Evolutionary conservation across 1,140 invertebrate species (phyloP).

Genomic region (Atta texana): DNA sequence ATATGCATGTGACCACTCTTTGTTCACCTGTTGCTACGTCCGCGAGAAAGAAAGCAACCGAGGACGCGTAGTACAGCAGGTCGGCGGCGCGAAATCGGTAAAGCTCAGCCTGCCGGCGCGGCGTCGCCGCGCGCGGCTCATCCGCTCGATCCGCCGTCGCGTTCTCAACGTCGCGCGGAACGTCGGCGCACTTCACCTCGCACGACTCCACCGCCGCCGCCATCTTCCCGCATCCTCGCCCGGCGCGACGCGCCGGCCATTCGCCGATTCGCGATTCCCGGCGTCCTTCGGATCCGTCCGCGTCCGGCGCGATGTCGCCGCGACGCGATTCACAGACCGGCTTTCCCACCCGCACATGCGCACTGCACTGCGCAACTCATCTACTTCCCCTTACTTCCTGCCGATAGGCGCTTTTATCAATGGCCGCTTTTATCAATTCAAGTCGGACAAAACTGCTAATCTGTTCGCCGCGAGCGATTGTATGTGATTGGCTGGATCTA

Average conservation of each 20-base stretch:
- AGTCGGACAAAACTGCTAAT: too few species aligned
- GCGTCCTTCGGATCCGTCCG: neutral
- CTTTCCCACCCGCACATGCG: neutral
- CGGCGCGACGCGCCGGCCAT: slow-evolving; percentile 39
- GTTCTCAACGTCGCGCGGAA: slow-evolving; percentile 68
- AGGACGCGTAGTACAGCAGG: slow-evolving; percentile 80
- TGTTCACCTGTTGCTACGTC: slow-evolving; percentile 83
- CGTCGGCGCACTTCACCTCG: slow-evolving; percentile 77
- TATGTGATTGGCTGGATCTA: too few species aligned
- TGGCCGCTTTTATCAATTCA: too few species aligned
- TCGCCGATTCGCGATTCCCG: slow-evolving; percentile 41
- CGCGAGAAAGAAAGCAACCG: slow-evolving; percentile 79
- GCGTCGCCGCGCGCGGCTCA: slow-evolving; percentile 47
- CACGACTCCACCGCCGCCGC: slow-evolving; percentile 79
- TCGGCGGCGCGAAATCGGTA: slow-evolving; percentile 78
- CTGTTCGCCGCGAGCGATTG: too few species aligned
- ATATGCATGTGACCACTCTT: slow-evolving; percentile 40
- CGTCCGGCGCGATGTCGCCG: neutral
- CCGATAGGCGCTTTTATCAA: too few species aligned
- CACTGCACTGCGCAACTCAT: neutral
- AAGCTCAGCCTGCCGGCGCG: slow-evolving; percentile 71
- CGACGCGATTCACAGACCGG: neutral
- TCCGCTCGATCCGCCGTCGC: slow-evolving; percentile 64
- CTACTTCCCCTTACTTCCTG: neutral
- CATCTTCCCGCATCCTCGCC: slow-evolving; percentile 77